Conservation (phyloP, 2,888 invertebrate species). For the Drymonia ruficornis region DNA sequence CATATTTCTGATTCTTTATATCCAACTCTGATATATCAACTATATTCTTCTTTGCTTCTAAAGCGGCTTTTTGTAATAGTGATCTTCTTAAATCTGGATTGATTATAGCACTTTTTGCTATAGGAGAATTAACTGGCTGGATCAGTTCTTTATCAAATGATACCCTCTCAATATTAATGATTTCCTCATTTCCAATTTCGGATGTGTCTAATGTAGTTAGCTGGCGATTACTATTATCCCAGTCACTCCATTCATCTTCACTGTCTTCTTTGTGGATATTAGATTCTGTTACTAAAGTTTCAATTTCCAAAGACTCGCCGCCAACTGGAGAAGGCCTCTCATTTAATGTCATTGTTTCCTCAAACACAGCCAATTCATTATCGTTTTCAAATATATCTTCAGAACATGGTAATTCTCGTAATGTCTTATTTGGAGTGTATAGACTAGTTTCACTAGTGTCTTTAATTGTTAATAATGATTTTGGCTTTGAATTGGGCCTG, state of each 20-base stretch:
- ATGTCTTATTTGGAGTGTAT: constrained; percentile 52
- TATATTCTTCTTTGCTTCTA: constrained; percentile 84
- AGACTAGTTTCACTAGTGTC: constrained; percentile 35
- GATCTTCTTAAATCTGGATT: constrained; percentile 44
- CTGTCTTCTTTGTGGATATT: constrained; percentile 79
- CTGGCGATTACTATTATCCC: constrained; percentile 86
- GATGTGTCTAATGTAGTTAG: constrained; percentile 37
- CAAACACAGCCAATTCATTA: constrained; percentile 55
- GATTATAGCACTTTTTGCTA: constrained; percentile 25
- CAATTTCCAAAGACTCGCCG: constrained; percentile 88
- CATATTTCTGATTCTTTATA: constrained; percentile 88
- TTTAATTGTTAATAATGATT: constrained; percentile 24
- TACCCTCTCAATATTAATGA: constrained; percentile 21
- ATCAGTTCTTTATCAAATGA: constrained; percentile 16
- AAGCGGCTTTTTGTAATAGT: constrained; percentile 70
- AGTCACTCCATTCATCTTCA: constrained; percentile 92
- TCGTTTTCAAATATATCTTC: constrained; percentile 56
- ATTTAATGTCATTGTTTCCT: constrained; percentile 81
- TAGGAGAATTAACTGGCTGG: constrained; percentile 5
- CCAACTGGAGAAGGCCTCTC: constrained; percentile 93
- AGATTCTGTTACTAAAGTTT: constrained; percentile 58
- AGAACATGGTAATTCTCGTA: constrained; percentile 66
- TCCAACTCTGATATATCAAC: constrained; percentile 91
- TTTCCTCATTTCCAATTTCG: constrained; percentile 26
- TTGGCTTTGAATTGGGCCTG: constrained; percentile 86